A percentile compares a stretch with the other conserved stretches of the same genome.
Evolutionary conservation across 2,888 invertebrate genomes (phyloP).

Genomic region (Glyphotaelius pellucidus): DNA sequence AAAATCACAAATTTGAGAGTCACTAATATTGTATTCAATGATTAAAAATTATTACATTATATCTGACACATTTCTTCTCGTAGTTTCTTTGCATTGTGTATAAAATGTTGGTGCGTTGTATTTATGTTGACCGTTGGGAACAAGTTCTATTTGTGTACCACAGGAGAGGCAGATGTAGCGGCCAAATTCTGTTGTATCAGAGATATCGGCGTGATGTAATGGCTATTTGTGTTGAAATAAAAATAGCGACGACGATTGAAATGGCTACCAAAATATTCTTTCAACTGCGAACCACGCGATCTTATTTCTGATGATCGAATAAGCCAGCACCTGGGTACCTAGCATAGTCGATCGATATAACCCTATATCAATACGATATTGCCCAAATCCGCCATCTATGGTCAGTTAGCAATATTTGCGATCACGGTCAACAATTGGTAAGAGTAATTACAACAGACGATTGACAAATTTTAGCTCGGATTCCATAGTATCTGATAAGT

Average conservation of each 20-base stretch:
- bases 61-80: not conserved
- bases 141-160: not conserved
- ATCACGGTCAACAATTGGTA: too few species aligned
- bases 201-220: constrained; percentile 24
- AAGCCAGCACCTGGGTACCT: not conserved
- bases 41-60: too few species aligned
- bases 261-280: not conserved
- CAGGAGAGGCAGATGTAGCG: not conserved
- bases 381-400: too few species aligned
- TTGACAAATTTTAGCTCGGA: too few species aligned
- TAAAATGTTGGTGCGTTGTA: not conserved
- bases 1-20: too few species aligned
- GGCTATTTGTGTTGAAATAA: constrained; percentile 4
- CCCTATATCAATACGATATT: too few species aligned
- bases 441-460: too few species aligned
- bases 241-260: not conserved
- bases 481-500: too few species aligned
- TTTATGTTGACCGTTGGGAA: not conserved
- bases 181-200: constrained; percentile 29
- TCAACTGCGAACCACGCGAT: not conserved
- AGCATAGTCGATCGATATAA: too few species aligned
- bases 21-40: too few species aligned
- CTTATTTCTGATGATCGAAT: not conserved
- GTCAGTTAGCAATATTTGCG: too few species aligned
- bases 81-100: not conserved